Base-by-base conservation (phyloP, 2,113 vertebrate genomes). In the Tautogolabrus adspersus region DNA sequence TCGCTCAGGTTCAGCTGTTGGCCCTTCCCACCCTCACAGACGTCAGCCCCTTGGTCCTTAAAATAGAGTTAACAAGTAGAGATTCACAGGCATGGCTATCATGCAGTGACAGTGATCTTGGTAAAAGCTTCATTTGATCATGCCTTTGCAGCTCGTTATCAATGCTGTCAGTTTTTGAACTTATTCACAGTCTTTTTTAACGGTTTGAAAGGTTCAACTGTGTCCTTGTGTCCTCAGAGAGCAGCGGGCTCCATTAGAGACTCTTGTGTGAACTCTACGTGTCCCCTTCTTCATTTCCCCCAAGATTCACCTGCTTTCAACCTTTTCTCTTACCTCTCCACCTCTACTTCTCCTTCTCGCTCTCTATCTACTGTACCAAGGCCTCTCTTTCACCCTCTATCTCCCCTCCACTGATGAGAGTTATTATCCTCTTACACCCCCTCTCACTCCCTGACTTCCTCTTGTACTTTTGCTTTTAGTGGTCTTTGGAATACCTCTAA, bases 361-460 rank as follows among this genome's bases (percentile, higher is more conserved):
- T 49, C 11, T 71, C 56, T 57, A 19, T 59, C 60, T 59, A 19
- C 64, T 22, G 37, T 71, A 62, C 42, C 1, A 1, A 5, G 0
- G 52, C 21, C 63, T 22, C 74, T 82, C 46, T 73, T 73, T 66
- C 71, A 74, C 56, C 46, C 76, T 82, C 55, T 78, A 72, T 84
- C 70, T 79, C 65, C 38, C 38, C 66, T 59, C n/a, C 47, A 19
- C 67, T 76, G 69, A 83, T 85, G 75, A 81, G 80, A 80, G 74
- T 81, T 79, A 87, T 88, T 84, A 84, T 87, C 80, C 86, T 74
- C 76, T 81, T 71, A 68, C 44, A 56, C 74, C 66, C 54, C 46
- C 73, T 73, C 56, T 66, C 7, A 7, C 64, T 71, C 52, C 57
- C 46, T 49, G 26, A 30, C 72, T 75, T 79, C 72, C 66, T 51